Conservation (phyloP, 2,113 vertebrate genomes). For the Elgaria multicarinata region DNA sequence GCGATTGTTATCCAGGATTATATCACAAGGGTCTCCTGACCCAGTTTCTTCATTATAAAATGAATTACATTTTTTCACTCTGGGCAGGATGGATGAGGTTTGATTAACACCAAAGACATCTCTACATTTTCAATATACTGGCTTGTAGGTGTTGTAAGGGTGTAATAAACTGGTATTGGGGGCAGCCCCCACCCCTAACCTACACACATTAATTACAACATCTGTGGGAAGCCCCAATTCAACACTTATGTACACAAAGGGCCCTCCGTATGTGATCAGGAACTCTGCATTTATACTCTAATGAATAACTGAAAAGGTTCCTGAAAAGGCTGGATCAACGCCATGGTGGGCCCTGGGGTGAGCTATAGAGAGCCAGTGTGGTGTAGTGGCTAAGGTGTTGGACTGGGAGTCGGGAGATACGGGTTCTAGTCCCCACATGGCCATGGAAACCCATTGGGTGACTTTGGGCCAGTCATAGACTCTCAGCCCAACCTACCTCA, state of each 20-base stretch:
- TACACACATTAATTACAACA: not conserved
- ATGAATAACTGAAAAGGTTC: not conserved
- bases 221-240: not conserved
- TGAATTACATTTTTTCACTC: constrained; percentile 69
- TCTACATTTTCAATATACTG: not conserved
- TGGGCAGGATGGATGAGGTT: not conserved
- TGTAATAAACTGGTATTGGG: not conserved
- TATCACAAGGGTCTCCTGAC: constrained; percentile 70
- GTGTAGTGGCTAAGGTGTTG: too few relatives aligned
- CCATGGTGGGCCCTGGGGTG: too few relatives aligned
- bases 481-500: too few relatives aligned
- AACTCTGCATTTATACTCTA: not conserved
- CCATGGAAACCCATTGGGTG: too few relatives aligned
- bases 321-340: too few relatives aligned
- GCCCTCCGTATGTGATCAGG: not conserved
- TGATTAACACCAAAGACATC: not conserved
- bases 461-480: too few relatives aligned
- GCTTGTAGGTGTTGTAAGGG: not conserved
- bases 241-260: not conserved
- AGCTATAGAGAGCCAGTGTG: too few relatives aligned
- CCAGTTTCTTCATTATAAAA: constrained; percentile 63
- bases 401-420: too few relatives aligned
- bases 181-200: too few relatives aligned
- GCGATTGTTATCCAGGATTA: constrained; percentile 74
- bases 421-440: too few relatives aligned